Evolutionary conservation across 2,888 invertebrate species (phyloP).

Genomic region (Drosophila quinaria): DNA sequence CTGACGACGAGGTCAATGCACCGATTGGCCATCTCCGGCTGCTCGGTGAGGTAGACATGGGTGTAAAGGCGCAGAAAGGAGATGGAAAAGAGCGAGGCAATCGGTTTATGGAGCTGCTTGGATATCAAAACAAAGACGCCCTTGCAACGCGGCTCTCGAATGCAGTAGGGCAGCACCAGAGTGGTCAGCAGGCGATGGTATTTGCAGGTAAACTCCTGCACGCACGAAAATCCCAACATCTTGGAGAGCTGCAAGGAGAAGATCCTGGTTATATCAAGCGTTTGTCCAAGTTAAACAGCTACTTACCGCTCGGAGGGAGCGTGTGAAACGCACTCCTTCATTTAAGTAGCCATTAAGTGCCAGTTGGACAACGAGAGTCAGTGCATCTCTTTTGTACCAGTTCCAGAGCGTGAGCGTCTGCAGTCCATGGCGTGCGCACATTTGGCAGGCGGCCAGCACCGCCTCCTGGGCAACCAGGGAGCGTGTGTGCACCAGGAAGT

Average conservation of each 20-base stretch:
- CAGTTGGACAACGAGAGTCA: constrained; percentile 79
- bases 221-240: constrained; percentile 90
- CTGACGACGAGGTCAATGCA: constrained; percentile 89
- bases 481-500: constrained; percentile 79
- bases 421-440: constrained; percentile 80
- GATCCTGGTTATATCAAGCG: not conserved
- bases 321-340: constrained; percentile 78
- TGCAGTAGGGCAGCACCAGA: constrained; percentile 88
- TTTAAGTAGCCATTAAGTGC: constrained; percentile 77
- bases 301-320: constrained; percentile 79
- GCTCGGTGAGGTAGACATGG: constrained; percentile 89
- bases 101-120: constrained; percentile 79
- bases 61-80: constrained; percentile 91
- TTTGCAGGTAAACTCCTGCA: constrained; percentile 89
- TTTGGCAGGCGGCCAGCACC: constrained; percentile 78
- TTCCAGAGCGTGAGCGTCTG: constrained; percentile 83
- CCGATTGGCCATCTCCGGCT: constrained; percentile 87
- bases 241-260: constrained; percentile 86
- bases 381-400: constrained; percentile 84
- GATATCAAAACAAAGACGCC: constrained; percentile 87
- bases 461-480: constrained; percentile 83
- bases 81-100: constrained; percentile 88
- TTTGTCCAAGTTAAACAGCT: rapidly evolving
- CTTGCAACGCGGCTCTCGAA: constrained; percentile 86
- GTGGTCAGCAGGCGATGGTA: constrained; percentile 90